A percentile compares a stretch with the other conserved stretches of the same genome.
Evolutionary conservation across 2,113 vertebrate genomes (phyloP).

Genomic region (Bubo bubo): DNA sequence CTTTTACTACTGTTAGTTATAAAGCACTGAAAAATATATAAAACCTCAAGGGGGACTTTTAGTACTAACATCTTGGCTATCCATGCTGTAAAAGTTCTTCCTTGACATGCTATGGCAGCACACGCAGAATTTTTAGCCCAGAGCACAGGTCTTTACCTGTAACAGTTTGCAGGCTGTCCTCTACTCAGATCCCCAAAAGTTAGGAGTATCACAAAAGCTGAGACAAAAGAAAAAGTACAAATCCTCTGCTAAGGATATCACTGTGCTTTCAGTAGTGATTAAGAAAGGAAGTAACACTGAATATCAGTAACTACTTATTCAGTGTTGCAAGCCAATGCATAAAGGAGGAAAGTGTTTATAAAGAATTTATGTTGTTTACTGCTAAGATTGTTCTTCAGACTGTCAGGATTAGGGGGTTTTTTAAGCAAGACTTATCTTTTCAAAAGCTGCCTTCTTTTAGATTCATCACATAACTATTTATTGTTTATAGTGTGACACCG

Average conservation of each 20-base stretch:
- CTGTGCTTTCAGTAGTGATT: background rate
- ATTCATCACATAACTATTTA: background rate
- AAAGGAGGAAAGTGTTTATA: conserved; percentile 18
- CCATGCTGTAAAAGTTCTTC: background rate
- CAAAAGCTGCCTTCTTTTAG: background rate
- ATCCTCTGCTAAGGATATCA: background rate
- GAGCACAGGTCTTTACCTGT: background rate
- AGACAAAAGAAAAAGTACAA: background rate
- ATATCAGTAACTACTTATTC: background rate
- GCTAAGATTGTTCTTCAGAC: conserved; percentile 2
- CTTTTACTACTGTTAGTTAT: background rate
- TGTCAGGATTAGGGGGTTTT: background rate
- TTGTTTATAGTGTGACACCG: conserved; percentile 16
- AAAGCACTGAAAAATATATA: background rate
- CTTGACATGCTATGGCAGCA: background rate
- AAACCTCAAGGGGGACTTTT: background rate
- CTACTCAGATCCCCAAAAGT: background rate
- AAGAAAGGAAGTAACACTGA: conserved; percentile 6
- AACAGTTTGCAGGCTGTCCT: background rate
- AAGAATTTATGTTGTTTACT: conserved; percentile 51
- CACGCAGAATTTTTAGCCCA: background rate
- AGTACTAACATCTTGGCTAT: background rate
- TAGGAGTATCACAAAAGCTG: background rate
- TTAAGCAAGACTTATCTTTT: background rate
- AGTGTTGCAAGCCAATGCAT: background rate